Evolutionary conservation across 1,140 invertebrate genomes (phyloP), one percentile per base, ranked within the genome.

Genomic region (Drosophila guanche): DNA sequence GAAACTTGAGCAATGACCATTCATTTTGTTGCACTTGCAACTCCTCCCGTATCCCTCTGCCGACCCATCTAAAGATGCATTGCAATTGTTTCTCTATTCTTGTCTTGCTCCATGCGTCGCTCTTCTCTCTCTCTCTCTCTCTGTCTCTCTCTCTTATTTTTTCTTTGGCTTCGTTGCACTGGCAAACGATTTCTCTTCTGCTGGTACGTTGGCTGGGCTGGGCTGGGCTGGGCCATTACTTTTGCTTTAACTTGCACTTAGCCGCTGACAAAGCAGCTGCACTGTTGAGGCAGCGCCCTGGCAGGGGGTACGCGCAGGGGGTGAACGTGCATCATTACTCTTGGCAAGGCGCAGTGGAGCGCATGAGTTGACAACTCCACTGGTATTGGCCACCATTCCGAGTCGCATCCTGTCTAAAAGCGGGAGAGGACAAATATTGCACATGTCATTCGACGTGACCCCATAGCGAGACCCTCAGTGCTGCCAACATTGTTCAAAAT

Each of bases 221-320:
- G 16, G 16, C 16, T 20, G 16, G 70, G 70, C 63, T 77, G 70
- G 67, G 65, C 75, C 76, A 83, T 83, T 83, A 84, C 63, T 79
- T 83, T 83, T 85, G 70, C 75, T 84, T 84, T 79, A 79, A 85
- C 66, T 85, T 72, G 80, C 79, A 84, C 76, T 84, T 85, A 84
- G 79, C 70, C 79, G 79, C 79, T 83, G 79, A 84, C 79, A 79
- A 83, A 75, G 79, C 79, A 79, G 33, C 43, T 69, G 74, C 58
- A 55, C 57, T 45, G 7, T 12, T 7, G 25, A 2, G 40, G 48
- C 16, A 8, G 25, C 33, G 42, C 52, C 27, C 40, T 14, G 8
- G 50, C 25, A 8, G n/a, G 25, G 6, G 3, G 40, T 8, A 27
- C 22, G 7, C n/a, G 10, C 4, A 48, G 46, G n/a, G 20, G 10